A percentile compares a stretch with the other conserved stretches of the same genome.
Evolutionary conservation across 2,797 vertebrate genomes (phyloP).

Genomic region (Catamblyrhynchus diadema): DNA sequence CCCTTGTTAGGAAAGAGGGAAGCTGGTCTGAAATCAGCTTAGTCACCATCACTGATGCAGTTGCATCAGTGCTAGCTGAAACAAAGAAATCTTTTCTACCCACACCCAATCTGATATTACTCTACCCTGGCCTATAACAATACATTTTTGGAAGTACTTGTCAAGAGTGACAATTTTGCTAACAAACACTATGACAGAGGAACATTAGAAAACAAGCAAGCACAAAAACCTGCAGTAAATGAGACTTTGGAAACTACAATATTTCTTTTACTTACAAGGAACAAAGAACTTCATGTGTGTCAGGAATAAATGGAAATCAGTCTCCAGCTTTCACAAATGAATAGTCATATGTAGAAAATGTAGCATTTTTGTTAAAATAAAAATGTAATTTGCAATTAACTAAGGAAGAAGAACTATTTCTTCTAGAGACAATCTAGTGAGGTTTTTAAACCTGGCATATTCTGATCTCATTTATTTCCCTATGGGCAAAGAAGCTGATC

Average conservation of each 20-base stretch:
- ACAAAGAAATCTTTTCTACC: background rate
- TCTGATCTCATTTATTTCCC: slow-evolving; percentile 40
- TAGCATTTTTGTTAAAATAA: background rate
- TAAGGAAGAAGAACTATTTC: background rate
- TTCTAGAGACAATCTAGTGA: background rate
- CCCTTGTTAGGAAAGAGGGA: background rate
- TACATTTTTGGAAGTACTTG: background rate
- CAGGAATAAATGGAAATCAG: slow-evolving; percentile 22
- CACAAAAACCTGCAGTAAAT: background rate
- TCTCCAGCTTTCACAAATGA: background rate
- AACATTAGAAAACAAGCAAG: background rate
- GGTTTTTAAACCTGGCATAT: background rate
- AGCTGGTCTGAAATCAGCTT: background rate
- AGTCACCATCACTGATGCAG: background rate
- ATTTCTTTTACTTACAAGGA: background rate
- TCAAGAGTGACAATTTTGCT: background rate
- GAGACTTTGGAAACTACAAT: background rate
- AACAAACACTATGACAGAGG: background rate
- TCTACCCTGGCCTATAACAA: background rate
- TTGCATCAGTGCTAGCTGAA: background rate
- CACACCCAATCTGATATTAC: background rate
- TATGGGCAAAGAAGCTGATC: background rate
- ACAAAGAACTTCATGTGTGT: background rate
- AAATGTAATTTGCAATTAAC: slow-evolving; percentile 1
- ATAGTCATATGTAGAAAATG: background rate